Percentiles rank a stretch among this genome's conserved stretches.
Conservation (phyloP, 2,797 vertebrate genomes). For the Parotocinclus haroldoi region DNA sequence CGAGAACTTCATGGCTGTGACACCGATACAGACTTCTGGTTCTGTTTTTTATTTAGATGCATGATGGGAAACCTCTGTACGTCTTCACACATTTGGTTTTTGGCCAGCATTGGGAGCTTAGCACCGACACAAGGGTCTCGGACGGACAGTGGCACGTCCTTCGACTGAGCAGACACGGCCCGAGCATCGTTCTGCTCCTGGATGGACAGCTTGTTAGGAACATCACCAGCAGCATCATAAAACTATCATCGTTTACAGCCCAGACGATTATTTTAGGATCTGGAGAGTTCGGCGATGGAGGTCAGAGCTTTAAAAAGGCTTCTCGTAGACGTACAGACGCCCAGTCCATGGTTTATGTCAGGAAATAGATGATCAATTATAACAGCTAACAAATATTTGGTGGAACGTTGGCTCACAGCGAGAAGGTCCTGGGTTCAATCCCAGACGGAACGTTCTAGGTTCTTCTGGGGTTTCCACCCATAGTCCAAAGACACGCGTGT, state of each 20-base stretch:
- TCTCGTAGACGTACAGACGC: too few species aligned
- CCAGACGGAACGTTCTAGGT: too few species aligned
- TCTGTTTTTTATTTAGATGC: conserved; percentile 56
- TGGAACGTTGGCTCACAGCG: too few species aligned
- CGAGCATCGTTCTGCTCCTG: conserved; percentile 51
- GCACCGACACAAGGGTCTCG: conserved; percentile 53
- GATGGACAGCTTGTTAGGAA: conserved; percentile 59
- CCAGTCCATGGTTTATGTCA: too few species aligned
- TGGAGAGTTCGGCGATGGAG: conserved; percentile 48
- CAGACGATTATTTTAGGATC: conserved; percentile 63
- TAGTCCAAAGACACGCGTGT: too few species aligned
- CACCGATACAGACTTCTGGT: not conserved
- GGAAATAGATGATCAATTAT: too few species aligned
- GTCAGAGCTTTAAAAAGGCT: conserved; percentile 44
- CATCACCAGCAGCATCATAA: conserved; percentile 49
- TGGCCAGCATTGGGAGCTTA: conserved; percentile 55
- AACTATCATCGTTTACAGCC: conserved; percentile 52
- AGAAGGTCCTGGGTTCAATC: too few species aligned
- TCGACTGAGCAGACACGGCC: conserved; percentile 51
- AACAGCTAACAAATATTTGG: too few species aligned
- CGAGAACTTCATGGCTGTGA: too few species aligned
- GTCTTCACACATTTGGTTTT: conserved; percentile 50
- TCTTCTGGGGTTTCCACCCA: too few species aligned
- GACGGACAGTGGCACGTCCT: conserved; percentile 71
- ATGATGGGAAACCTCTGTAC: conserved; percentile 58